These are phyloP conservation scores for Oxyruncus cristatus DNA, from an alignment of 2,113 vertebrate genomes.

Conservation along the genomic window DNA sequence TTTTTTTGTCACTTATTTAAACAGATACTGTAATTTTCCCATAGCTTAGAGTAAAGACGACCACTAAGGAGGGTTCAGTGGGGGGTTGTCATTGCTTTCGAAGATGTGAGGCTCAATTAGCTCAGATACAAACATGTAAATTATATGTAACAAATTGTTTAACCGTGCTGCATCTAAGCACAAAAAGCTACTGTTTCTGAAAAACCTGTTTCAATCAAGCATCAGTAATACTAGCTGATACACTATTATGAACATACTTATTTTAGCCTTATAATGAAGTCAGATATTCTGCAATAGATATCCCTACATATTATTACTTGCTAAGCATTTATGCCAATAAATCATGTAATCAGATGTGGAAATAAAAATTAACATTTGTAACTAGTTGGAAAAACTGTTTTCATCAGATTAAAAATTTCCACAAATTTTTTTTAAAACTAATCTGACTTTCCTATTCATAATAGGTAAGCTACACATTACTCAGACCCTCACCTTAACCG, in stretches of 20 bases:
- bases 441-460: not conserved
- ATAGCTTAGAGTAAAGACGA: not conserved
- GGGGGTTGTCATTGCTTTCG: not conserved
- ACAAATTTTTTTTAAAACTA: not conserved
- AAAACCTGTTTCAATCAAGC: not conserved
- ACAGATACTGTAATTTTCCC: not conserved
- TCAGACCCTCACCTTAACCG: not conserved
- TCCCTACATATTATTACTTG: not conserved
- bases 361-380: not conserved
- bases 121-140: not conserved
- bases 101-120: not conserved
- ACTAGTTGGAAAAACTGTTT: not conserved
- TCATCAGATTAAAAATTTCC: not conserved
- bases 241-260: not conserved
- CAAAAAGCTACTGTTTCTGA: not conserved
- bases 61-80: not conserved
- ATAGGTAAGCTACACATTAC: not conserved
- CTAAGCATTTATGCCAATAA: not conserved
- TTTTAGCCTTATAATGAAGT: not conserved
- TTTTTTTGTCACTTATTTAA: not conserved
- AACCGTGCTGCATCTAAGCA: not conserved
- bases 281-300: not conserved
- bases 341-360: not conserved
- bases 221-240: not conserved
- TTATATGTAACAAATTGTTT: not conserved